Evolutionary conservation across 2,888 invertebrate species (phyloP).

Genomic region (Odontothrips loti): DNA sequence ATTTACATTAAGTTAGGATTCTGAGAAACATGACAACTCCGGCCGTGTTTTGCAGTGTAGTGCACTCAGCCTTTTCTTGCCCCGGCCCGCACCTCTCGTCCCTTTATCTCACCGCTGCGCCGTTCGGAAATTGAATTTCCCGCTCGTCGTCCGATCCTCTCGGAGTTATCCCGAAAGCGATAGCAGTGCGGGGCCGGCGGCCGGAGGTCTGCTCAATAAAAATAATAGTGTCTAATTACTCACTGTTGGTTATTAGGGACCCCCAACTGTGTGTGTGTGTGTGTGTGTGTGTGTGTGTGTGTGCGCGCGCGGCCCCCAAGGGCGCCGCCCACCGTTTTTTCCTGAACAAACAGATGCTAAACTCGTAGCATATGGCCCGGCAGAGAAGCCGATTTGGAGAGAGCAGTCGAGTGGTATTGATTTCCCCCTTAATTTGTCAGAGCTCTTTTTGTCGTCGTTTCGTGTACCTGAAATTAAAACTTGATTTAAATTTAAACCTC

Average conservation of each 20-base stretch:
- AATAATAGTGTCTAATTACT: constrained; percentile 16
- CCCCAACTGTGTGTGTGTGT: no score
- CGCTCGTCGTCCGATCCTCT: background rate
- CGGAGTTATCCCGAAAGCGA: background rate
- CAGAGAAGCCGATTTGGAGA: no score
- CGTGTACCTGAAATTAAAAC: no score
- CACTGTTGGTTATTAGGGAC: constrained; percentile 1
- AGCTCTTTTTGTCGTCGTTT: no score
- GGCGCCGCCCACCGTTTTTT: background rate
- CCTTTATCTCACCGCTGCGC: background rate
- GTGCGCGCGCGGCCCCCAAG: background rate
- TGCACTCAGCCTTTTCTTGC: no score
- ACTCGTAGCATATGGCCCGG: background rate
- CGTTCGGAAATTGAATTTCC: constrained; percentile 18
- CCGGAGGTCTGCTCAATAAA: background rate
- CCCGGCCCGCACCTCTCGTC: background rate
- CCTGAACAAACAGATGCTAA: constrained; percentile 1
- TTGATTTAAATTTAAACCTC: no score
- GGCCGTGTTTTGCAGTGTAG: no score
- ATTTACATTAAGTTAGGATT: no score
- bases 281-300: no score
- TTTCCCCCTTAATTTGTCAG: no score
- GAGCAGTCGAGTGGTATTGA: no score
- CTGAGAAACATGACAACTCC: no score
- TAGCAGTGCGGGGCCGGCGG: background rate